A percentile compares a stretch with the other conserved stretches of the same genome.
Conservation (phyloP, 2,113 vertebrate species). For the Thryonomys swinderianus region DNA sequence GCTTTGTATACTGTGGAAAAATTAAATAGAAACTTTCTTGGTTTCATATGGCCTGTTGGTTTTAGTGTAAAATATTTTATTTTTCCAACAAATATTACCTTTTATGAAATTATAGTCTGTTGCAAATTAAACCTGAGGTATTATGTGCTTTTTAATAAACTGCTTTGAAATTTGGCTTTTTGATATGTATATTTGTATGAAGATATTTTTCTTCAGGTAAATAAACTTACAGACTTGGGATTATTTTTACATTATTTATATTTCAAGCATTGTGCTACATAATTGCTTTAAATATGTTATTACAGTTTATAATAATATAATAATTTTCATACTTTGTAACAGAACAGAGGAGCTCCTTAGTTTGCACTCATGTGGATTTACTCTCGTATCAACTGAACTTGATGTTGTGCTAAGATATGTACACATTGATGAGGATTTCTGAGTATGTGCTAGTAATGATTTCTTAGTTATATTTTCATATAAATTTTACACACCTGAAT, state of each 20-base stretch:
- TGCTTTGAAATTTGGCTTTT: constrained; percentile 62
- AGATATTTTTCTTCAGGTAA: constrained; percentile 15
- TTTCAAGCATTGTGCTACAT: not conserved
- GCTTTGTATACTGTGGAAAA: constrained; percentile 41
- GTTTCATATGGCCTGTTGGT: constrained; percentile 55
- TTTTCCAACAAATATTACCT: constrained; percentile 61
- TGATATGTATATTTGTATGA: not conserved
- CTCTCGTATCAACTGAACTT: not conserved
- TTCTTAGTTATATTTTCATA: not conserved
- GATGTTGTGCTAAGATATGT: not conserved
- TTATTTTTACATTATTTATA: not conserved
- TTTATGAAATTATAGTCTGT: constrained; percentile 59
- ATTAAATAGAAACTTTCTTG: constrained; percentile 60
- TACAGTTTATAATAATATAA: not conserved
- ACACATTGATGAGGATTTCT: not conserved
- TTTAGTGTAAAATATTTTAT: constrained; percentile 72
- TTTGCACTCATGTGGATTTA: not conserved
- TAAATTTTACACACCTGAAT: not conserved
- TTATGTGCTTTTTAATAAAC: constrained; percentile 60
- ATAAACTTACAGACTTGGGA: not conserved
- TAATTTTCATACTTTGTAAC: not conserved
- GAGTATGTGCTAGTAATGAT: not conserved
- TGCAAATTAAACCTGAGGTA: constrained; percentile 71
- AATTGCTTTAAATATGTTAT: not conserved
- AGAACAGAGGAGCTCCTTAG: not conserved